Conservation (phyloP, 1,140 invertebrate genomes). For the Nylanderia fulva region DNA sequence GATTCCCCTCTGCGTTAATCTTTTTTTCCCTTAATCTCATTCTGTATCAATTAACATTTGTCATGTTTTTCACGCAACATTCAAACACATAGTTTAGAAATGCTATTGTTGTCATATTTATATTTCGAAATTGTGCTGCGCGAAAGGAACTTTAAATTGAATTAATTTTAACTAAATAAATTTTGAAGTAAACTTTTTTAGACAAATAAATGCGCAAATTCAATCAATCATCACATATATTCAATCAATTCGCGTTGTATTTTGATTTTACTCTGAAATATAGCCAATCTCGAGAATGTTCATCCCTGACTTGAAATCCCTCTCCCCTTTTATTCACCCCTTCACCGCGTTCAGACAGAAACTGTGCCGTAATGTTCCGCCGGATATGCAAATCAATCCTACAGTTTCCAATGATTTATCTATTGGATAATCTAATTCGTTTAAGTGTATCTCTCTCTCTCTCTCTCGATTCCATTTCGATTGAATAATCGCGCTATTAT, state of each 20-base stretch:
- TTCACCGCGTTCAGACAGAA: slow-evolving; percentile 39
- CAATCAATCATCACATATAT: slow-evolving; percentile 33
- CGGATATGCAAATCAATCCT: slow-evolving; percentile 85
- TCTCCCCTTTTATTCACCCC: slow-evolving; percentile 31
- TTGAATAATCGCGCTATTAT: slow-evolving; percentile 68
- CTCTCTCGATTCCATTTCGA: slow-evolving; percentile 80
- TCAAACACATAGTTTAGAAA: background rate
- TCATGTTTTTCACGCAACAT: slow-evolving; percentile 33
- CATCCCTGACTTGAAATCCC: slow-evolving; percentile 80
- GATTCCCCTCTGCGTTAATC: slow-evolving; percentile 70
- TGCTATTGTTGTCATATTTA: background rate
- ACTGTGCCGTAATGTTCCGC: slow-evolving; percentile 66
- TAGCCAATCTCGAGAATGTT: slow-evolving; percentile 83
- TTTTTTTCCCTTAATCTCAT: slow-evolving; percentile 68
- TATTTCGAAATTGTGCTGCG: background rate
- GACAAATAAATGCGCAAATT: background rate
- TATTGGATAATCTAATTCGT: slow-evolving; percentile 83
- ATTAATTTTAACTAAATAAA: background rate
- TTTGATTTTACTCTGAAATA: slow-evolving; percentile 74
- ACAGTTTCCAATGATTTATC: slow-evolving; percentile 84
- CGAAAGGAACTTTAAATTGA: background rate
- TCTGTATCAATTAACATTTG: slow-evolving; percentile 72
- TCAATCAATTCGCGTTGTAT: slow-evolving; percentile 64
- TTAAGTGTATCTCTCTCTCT: slow-evolving; percentile 83
- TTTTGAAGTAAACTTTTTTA: background rate